A percentile compares a stretch with the other conserved stretches of the same genome.
phyloP scores from a whole-genome alignment of 37 sponge, comb jelly and placozoan species.

The Spongilla lacustris region DNA sequence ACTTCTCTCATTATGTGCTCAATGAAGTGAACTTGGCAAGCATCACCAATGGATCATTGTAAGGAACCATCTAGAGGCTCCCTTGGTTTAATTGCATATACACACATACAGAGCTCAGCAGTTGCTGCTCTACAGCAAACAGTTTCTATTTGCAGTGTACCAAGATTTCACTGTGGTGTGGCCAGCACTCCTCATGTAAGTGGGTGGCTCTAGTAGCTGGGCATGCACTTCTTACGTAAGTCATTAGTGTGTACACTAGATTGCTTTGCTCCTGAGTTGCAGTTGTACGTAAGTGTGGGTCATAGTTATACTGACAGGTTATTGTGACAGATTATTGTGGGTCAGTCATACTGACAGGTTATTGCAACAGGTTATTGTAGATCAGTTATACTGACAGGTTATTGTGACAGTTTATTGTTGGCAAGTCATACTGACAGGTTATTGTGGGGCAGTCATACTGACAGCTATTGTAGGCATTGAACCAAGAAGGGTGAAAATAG shows the following conservation, averaged over 20 bases:
- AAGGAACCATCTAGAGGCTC: not conserved
- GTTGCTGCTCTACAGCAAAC: constrained; percentile 47
- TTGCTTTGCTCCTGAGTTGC: too few species aligned
- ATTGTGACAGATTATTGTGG: too few species aligned
- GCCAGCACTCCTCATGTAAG: constrained; percentile 82
- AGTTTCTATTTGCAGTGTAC: constrained; percentile 71
- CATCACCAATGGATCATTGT: constrained; percentile 69
- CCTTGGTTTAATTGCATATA: not conserved
- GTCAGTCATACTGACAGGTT: too few species aligned
- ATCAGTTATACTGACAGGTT: too few species aligned
- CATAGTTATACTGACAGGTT: too few species aligned
- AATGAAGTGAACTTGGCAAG: constrained; percentile 20
- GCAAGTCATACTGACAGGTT: too few species aligned
- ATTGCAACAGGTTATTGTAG: too few species aligned
- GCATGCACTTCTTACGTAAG: not conserved
- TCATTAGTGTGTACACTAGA: not conserved
- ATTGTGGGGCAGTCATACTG: too few species aligned
- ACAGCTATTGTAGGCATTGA: too few species aligned
- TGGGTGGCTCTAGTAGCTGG: not conserved
- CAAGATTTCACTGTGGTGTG: constrained; percentile 82
- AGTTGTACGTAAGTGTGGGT: too few species aligned
- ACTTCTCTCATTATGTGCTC: not conserved
- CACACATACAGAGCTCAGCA: constrained; percentile 47
- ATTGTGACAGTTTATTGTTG: too few species aligned
- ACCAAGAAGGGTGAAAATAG: too few species aligned